These are phyloP conservation scores for Caloenas nicobarica DNA, from an alignment of 2,113 vertebrate species.

Conservation along the genomic window DNA sequence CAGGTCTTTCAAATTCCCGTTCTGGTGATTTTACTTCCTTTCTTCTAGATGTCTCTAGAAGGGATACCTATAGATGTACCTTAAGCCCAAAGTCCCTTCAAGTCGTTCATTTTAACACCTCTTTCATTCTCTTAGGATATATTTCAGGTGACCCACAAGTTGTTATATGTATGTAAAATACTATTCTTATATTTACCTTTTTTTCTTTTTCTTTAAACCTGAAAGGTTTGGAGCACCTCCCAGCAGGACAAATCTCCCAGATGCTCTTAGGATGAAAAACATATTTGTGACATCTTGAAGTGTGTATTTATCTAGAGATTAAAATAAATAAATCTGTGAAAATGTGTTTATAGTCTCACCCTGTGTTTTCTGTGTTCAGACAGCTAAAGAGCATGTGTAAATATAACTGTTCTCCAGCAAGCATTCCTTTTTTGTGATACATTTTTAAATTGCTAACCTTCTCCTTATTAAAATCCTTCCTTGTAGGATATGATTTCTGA, in stretches of 20 bases:
- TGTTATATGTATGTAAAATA: background rate
- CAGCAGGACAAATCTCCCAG: background rate
- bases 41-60: background rate
- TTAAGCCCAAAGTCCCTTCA: background rate
- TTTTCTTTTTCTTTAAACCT: background rate
- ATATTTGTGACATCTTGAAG: background rate
- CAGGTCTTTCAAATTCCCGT: background rate
- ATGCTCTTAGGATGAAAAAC: background rate
- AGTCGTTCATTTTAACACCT: background rate
- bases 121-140: background rate
- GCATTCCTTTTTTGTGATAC: background rate
- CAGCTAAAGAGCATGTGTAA: background rate
- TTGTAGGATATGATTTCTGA: background rate
- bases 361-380: background rate
- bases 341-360: background rate
- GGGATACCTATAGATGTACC: background rate
- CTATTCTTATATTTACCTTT: background rate
- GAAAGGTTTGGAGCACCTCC: accelerated
- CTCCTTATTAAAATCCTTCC: background rate
- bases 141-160: background rate
- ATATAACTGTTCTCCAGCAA: background rate
- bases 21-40: background rate
- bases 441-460: background rate
- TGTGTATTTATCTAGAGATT: background rate
- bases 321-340: background rate